Conservation (phyloP, 1,140 invertebrate genomes). For the Gyrodactylus salaris region DNA sequence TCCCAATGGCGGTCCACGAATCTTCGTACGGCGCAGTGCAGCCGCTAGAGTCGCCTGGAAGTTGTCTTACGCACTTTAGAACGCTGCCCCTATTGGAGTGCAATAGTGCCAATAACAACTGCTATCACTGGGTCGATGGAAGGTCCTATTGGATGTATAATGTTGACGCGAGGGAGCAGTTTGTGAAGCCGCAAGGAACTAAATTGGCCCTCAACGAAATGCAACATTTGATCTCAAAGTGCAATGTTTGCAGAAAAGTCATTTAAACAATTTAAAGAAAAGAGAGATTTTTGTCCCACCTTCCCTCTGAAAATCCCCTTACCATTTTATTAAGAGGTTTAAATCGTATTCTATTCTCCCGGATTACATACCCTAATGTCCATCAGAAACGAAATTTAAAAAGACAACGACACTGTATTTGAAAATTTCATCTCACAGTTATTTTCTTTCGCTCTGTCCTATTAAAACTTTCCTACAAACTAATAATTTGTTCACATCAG, state of each 20-base stretch:
- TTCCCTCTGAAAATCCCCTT: no score
- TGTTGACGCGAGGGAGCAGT: background rate
- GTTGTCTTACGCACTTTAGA: background rate
- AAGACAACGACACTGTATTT: no score
- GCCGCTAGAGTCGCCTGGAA: background rate
- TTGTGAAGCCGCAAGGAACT: constrained; percentile 2
- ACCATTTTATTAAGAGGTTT: no score
- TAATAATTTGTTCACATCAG: no score
- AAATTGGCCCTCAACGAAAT: background rate
- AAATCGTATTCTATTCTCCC: no score
- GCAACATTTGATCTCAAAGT: background rate
- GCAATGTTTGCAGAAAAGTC: background rate
- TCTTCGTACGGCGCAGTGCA: background rate
- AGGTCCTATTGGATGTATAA: background rate
- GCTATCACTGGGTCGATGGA: constrained; percentile 2
- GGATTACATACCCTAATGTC: no score
- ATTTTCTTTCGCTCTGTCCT: no score
- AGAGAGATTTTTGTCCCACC: no score
- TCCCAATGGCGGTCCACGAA: constrained; percentile 1
- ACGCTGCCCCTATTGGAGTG: constrained; percentile 1
- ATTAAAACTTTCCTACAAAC: no score
- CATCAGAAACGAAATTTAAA: no score
- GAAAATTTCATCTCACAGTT: no score
- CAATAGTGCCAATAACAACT: constrained; percentile 2
- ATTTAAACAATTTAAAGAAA: no score